These are phyloP conservation scores for Halichoeres trimaculatus DNA, from an alignment of 2,113 vertebrate species.

Conservation along the genomic window DNA sequence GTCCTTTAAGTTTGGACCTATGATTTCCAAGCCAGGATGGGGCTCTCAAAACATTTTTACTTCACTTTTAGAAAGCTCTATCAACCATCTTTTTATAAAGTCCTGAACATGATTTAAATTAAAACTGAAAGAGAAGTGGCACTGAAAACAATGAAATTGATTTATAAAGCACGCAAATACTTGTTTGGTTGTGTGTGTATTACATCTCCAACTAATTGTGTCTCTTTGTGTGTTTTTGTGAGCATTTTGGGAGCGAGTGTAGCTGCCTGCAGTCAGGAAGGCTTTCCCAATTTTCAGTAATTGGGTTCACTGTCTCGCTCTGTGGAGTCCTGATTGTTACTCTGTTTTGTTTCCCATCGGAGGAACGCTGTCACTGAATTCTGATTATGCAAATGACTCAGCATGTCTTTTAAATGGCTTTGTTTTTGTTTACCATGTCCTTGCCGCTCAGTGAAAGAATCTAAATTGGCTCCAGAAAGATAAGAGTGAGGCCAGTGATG, in stretches of 20 bases:
- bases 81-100: too few relatives aligned
- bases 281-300: constrained; percentile 55
- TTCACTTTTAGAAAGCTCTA: too few relatives aligned
- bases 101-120: background rate
- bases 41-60: too few relatives aligned
- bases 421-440: constrained; percentile 38
- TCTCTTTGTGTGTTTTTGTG: background rate
- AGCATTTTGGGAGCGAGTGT: background rate
- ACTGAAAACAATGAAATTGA: rapidly evolving
- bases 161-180: background rate
- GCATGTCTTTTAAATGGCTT: constrained; percentile 25
- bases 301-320: constrained; percentile 65
- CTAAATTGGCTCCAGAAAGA: constrained; percentile 8
- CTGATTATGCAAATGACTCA: constrained; percentile 66
- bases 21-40: too few relatives aligned
- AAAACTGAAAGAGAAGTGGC: background rate
- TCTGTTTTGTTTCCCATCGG: constrained; percentile 57
- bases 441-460: constrained; percentile 10
- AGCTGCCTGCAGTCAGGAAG: constrained; percentile 27
- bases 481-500: background rate
- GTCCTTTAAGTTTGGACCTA: too few relatives aligned
- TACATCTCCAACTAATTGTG: background rate
- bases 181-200: constrained; percentile 7
- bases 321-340: constrained; percentile 58
- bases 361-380: constrained; percentile 36